A percentile compares a stretch with the other conserved stretches of the same genome.
Conservation (phyloP, 30 jellyfish, hydroid and myxozoan genomes). For the Nemopilema nomurai region DNA sequence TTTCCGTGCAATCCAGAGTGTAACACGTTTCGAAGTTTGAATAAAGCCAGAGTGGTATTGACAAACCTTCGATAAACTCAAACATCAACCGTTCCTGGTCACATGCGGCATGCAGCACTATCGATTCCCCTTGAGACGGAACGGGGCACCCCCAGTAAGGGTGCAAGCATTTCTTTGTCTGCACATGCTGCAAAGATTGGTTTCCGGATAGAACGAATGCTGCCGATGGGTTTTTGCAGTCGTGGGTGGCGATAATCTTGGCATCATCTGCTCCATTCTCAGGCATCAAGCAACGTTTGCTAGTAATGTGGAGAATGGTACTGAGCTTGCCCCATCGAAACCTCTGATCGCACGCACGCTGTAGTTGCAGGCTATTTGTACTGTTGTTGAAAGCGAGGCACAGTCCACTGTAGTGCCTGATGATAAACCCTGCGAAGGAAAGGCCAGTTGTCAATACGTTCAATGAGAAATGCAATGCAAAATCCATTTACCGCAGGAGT, state of each 20-base stretch:
- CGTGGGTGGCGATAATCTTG: conserved; percentile 12
- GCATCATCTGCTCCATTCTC: conserved; percentile 38
- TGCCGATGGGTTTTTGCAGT: conserved; percentile 22
- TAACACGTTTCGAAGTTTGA: background rate
- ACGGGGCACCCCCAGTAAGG: conserved; percentile 74
- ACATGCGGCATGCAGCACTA: conserved; percentile 62
- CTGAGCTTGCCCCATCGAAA: conserved; percentile 17
- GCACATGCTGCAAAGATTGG: conserved; percentile 46
- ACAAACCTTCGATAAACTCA: conserved; percentile 24
- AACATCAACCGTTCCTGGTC: conserved; percentile 43
- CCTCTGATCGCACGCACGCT: conserved; percentile 33
- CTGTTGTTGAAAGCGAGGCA: conserved; percentile 37
- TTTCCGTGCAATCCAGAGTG: background rate
- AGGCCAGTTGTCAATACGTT: background rate
- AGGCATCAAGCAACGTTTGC: conserved; percentile 37
- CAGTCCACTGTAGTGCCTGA: conserved; percentile 55
- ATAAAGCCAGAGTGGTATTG: background rate
- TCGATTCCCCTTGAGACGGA: conserved; percentile 49
- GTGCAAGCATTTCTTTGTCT: conserved; percentile 64
- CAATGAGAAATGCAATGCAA: no score
- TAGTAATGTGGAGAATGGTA: conserved; percentile 26
- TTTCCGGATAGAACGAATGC: conserved; percentile 30
- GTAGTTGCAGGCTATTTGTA: conserved; percentile 20
- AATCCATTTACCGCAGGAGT: no score
- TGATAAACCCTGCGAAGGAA: conserved; percentile 20